Evolutionary conservation across 2,113 vertebrate genomes (phyloP), one percentile per base, ranked within the genome.

Genomic region (Pongo pygmaeus): DNA sequence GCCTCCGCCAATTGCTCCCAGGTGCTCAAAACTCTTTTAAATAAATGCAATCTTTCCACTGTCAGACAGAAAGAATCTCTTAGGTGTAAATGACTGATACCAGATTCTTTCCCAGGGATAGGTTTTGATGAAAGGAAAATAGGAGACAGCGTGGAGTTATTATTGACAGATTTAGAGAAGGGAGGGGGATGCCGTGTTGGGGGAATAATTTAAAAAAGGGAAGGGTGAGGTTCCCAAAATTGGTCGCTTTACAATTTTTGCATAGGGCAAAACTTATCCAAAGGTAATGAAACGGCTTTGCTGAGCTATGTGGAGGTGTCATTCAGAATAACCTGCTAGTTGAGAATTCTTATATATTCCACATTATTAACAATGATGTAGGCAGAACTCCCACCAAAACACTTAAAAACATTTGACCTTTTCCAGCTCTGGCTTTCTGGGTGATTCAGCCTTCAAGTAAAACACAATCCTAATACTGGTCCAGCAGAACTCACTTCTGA

Each of bases 111-210:
- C 46, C 84, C 59, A 88, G 92, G 17, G 80, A 85, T 46, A 55
- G 43, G 16, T 88, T 98, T 96, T 92, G 69, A 78, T 67, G 59
- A 96, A 48, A 86, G 69, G 83, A 94, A 87, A 70, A 59, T 9
- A 79, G 57, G 35, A 79, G 57, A 48, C n/a, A 85, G 70, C 12
- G 9, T 38, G 2, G 52, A 70, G 25, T 72, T 91, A 46, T 84
- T 81, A 50, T 27, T 78, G 75, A 59, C 18, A 75, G 80, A 30
- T 38, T 89, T 77, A 22, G 84, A 23, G 27, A 89, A 74, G 43
- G 38, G 25, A 6, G 46, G 30, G 5, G 38, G 46, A 75, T 20
- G 27, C 16, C 10, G 2, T 78, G 3, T 38, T 55, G 43, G 50
- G 35, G 23, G 35, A 77, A 93, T 79, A 35, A 32, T 79, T 77